Conservation (phyloP, 2,797 vertebrate species). For the Sebastes goodei region DNA sequence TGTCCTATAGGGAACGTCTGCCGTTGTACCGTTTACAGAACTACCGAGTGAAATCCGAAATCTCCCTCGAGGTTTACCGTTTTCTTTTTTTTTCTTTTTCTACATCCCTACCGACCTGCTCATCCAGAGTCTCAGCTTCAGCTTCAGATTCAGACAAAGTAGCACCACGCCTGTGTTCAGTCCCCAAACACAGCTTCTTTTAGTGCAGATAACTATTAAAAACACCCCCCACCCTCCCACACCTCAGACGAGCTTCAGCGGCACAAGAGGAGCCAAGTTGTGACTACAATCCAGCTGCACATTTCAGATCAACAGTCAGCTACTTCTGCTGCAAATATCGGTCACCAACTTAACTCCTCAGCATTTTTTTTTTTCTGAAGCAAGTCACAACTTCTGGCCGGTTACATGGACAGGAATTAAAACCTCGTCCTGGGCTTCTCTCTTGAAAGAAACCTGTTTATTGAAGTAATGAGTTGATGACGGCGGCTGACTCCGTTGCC, state of each 20-base stretch:
- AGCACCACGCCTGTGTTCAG: conserved; percentile 84
- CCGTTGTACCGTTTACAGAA: conserved; percentile 48
- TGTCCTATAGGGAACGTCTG: conserved; percentile 6
- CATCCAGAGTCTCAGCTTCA: conserved; percentile 59
- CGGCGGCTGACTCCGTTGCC: conserved; percentile 40
- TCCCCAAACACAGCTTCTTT: conserved; percentile 78
- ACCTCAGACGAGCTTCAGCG: conserved; percentile 49
- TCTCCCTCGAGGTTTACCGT: not conserved
- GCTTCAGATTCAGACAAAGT: conserved; percentile 65
- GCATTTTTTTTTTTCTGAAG: conserved; percentile 40
- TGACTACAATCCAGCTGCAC: conserved; percentile 13
- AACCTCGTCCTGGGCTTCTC: conserved; percentile 5
- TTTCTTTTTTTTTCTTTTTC: not conserved
- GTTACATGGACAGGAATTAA: conserved; percentile 34
- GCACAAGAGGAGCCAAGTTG: conserved; percentile 45
- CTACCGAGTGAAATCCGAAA: not conserved
- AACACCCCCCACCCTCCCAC: not conserved
- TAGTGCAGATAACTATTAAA: conserved; percentile 82
- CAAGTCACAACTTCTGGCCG: conserved; percentile 19
- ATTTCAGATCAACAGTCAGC: not conserved
- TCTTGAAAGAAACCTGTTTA: not conserved
- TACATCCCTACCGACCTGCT: conserved; percentile 14
- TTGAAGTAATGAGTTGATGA: not conserved
- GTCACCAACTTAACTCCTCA: conserved; percentile 30
- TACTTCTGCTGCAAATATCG: not conserved